Base-by-base conservation (phyloP, 1,140 invertebrate genomes). In the Drosophila suzukii region DNA sequence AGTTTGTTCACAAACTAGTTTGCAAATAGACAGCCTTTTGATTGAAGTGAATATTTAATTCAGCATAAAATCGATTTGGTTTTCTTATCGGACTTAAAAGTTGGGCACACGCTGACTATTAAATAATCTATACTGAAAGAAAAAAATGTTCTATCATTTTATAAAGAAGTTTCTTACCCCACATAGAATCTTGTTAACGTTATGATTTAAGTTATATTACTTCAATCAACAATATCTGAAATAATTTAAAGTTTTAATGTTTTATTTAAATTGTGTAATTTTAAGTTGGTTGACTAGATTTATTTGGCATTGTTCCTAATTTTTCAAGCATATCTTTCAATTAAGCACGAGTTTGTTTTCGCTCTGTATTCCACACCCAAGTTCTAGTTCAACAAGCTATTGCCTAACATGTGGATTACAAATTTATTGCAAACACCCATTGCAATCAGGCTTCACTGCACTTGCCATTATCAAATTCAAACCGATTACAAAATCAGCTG, bases 401-500 rank as follows among this genome's bases (percentile, higher is more conserved):
- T 49, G 73, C 41, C 39, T 43, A 81, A 73, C 58, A 46, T 43
- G 32, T 46, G 47, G 44, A 44, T 74, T 75, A 75, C 51, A 39
- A 51, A 75, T 30, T 51, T 24, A 65, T 32, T 44, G 60, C 20
- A 54, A 27, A 27, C 27, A 27, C 27, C 27, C 27, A 65, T 32
- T 44, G 60, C 20, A 54, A 27, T 44, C 54, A 36, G 46, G 72
- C 50, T 43, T 5, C 43, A 43, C 30, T 65, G 65, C 66, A 63
- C 3, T 55, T 41, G 72, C 13, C 41, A 41, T 75, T 55, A 75
- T 70, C 54, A 75, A 56, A 58, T 53, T 50, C 41, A 50, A 34
- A 27, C 34, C 47, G 63, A 81, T 81, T 80, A 58, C 78, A 60
- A 53, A 80, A 75, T 71, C 71, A 71, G 71, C 56, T 71, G 78